A percentile compares a stretch with the other conserved stretches of the same genome.
Conservation (phyloP, 1,140 invertebrate species). For the Heliconius hermathena region DNA sequence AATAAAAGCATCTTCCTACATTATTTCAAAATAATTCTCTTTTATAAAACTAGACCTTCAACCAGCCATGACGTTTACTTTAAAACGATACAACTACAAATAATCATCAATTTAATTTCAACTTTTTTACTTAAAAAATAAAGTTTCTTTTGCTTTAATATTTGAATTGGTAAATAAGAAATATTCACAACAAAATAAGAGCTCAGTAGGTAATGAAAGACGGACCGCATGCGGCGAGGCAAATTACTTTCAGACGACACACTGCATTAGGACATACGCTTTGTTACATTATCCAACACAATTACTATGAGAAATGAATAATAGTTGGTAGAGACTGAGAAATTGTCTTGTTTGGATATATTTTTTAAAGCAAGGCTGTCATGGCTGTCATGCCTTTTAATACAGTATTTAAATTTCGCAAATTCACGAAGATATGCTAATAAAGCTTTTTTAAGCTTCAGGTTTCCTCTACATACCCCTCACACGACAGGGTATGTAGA, state of each 20-base stretch:
- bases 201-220: conserved; percentile 61
- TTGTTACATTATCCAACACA: conserved; percentile 41
- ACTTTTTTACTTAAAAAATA: conserved; percentile 12
- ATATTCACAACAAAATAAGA: conserved; percentile 21
- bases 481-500: too few relatives aligned
- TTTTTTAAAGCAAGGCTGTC: not conserved
- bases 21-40: conserved; percentile 60
- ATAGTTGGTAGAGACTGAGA: conserved; percentile 34
- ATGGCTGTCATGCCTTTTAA: too few relatives aligned
- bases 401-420: too few relatives aligned
- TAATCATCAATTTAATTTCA: conserved; percentile 11
- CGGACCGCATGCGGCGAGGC: conserved; percentile 68
- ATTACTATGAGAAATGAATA: conserved; percentile 37
- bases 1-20: conserved; percentile 42
- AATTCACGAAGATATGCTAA: too few relatives aligned
- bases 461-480: too few relatives aligned
- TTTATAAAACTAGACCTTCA: conserved; percentile 55
- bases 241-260: conserved; percentile 76
- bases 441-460: too few relatives aligned
- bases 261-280: conserved; percentile 60
- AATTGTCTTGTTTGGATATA: conserved; percentile 23
- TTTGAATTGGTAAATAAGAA: not conserved
- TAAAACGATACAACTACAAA: conserved; percentile 11
- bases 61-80: conserved; percentile 13
- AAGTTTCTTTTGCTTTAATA: conserved; percentile 21